Conservation (phyloP, 2,888 invertebrate species). For the Cheilosia scutellata region DNA sequence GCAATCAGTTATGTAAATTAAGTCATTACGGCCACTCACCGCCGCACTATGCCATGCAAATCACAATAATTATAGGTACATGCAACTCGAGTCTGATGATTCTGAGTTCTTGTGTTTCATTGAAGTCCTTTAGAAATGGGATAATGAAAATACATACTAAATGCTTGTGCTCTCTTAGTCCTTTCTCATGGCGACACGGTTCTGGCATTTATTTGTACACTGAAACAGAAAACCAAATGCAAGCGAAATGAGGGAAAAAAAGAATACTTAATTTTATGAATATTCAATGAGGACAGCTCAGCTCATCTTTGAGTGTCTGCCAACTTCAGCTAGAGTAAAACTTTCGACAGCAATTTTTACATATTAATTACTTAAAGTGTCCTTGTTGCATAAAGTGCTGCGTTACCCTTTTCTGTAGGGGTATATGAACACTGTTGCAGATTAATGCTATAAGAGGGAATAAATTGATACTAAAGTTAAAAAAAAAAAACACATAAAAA, state of each 20-base stretch:
- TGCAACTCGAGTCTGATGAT: too few relatives aligned
- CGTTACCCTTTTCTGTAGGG: not conserved
- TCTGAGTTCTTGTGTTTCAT: too few relatives aligned
- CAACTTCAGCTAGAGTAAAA: not conserved
- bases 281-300: slow-evolving; percentile 20
- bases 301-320: slow-evolving; percentile 11
- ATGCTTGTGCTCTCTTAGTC: not conserved
- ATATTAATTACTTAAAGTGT: slow-evolving; percentile 14
- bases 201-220: not conserved
- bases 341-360: slow-evolving; percentile 2
- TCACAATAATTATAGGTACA: too few relatives aligned
- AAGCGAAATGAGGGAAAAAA: not conserved
- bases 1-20: not conserved
- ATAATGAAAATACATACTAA: too few relatives aligned
- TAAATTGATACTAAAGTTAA: too few relatives aligned
- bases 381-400: not conserved
- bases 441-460: too few relatives aligned
- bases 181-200: not conserved
- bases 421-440: not conserved
- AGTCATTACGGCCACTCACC: not conserved
- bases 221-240: not conserved
- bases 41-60: not conserved
- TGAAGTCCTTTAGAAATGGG: too few relatives aligned
- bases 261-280: slow-evolving; percentile 21
- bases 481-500: too few relatives aligned